Base-by-base conservation (phyloP, 2,888 invertebrate species). In the Cepaea hortensis region DNA sequence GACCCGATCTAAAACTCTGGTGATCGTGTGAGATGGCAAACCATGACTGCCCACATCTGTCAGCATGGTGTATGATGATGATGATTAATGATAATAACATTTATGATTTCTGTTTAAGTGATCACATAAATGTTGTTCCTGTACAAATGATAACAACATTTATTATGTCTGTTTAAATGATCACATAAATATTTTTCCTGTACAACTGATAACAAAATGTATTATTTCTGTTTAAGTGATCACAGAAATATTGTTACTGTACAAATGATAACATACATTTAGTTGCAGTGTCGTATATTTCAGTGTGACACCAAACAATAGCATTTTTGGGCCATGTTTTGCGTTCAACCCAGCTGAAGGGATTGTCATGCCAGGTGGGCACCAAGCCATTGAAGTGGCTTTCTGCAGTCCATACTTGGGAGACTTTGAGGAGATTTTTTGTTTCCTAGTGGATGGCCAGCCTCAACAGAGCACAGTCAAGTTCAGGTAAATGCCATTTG, bases 401-500 rank as follows among this genome's bases (percentile, higher is more conserved):
- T 94, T 95, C 90, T 90, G 89, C 81, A 93, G 94, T 86, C 91
- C 92, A 0, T 91, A 93, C 85, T 91, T 95, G 0, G 94, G 94
- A 61, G 94, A 94, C 87, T 95, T 95, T 90, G 87, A 91, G 62
- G 94, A 95, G 88, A 91, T 91, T 20, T 95, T 95, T 88, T 86
- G 88, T 70, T 93, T 95, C 89, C 93, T 93, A 88, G 91, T 95
- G 20, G 94, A 94, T 89, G 94, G 94, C 18, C 91, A 92, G 70
- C 93, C 93, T 15, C 90, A 93, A 9, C 89, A 91, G 82, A 89
- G 93, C 7, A 91, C 90, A 86, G 89, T 94, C 73, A 90, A 88
- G 48, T 94, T 94, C 89, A 91, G 82, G 94, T 94, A 90, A 90
- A 92, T 90, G 3, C 1, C 55, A 18, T 4, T 77, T n/a, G 3